A percentile compares a stretch with the other conserved stretches of the same genome.
Conservation (phyloP, 2,113 vertebrate species). For the Brachyhypopomus gauderio region DNA sequence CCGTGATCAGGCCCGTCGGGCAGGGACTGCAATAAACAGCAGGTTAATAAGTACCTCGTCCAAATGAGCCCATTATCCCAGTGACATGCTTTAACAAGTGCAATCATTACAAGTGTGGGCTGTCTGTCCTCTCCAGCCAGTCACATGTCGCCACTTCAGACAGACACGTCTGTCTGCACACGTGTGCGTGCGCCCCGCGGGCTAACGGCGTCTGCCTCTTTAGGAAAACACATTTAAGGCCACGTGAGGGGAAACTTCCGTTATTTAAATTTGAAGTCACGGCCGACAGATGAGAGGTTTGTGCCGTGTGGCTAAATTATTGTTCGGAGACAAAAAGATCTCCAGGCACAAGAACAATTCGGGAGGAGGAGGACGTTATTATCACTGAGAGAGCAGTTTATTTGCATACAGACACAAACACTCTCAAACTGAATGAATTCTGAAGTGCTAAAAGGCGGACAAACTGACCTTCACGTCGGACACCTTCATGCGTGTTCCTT, state of each 20-base stretch:
- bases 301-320: background rate
- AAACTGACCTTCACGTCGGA: slow-evolving; percentile 92
- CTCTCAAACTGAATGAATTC: too few species aligned
- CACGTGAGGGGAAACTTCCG: background rate
- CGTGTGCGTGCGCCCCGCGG: background rate
- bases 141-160: slow-evolving; percentile 22
- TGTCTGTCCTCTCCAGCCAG: slow-evolving; percentile 7
- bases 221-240: background rate
- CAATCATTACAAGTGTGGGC: slow-evolving; percentile 40
- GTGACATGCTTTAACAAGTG: slow-evolving; percentile 32
- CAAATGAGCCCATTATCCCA: slow-evolving; percentile 43
- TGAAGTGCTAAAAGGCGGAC: background rate
- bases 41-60: slow-evolving; percentile 48
- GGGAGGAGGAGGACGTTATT: background rate
- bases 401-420: background rate
- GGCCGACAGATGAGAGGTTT: background rate
- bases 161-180: background rate
- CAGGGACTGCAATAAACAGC: slow-evolving; percentile 31
- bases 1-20: slow-evolving; percentile 32
- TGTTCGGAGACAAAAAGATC: background rate
- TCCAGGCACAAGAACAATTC: background rate
- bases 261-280: background rate
- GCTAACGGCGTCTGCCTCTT: background rate
- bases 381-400: too few species aligned
- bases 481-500: slow-evolving; percentile 97